Evolutionary conservation across 2,797 vertebrate genomes (phyloP), one percentile per base, ranked within the genome.

Genomic region (Acomys russatus): DNA sequence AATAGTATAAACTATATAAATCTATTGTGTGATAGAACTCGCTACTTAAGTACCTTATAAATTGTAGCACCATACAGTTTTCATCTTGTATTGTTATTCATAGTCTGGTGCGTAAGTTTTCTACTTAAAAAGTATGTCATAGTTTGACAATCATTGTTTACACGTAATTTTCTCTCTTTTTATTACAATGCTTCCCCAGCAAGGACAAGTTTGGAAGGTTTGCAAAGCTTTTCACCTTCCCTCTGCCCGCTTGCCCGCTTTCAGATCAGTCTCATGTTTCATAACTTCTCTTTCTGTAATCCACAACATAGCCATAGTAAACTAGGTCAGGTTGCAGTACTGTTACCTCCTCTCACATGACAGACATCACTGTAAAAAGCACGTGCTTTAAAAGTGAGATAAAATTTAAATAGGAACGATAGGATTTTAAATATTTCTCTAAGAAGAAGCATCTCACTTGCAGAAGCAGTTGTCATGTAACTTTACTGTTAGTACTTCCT

Each of bases 141-240:
- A 98, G 96, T 97, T 98, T 97, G 98, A 98, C 98, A 98, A 97
- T 98, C 97, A 99, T 98, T 99, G 99, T 99, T 99, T 98, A 99
- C 99, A 98, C 99, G 98, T 99, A 99, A 99, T 99, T 99, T 99
- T 99, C 99, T 99, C 99, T 99, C 99, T 98, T 99, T 99, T 99
- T 99, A 99, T 99, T 99, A 99, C 99, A 99, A 99, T 99, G 99
- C 99, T 99, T 99, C 99, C 99, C 99, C 99, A 99, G 99, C 99
- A 99, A 99, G 99, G 99, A 99, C 99, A 99, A 99, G 99, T 99
- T 99, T 99, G 99, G 99, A 99, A 99, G 99, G 99, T 99, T 99
- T 99, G 99, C 99, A 99, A 99, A 99, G 99, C 99, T 99, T 99
- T 99, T 99, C 99, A 99, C 99, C 99, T 99, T 99, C 99, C 99